phyloP scores from a whole-genome alignment of 2,888 invertebrate genomes.

The Xanthia icteritia region DNA sequence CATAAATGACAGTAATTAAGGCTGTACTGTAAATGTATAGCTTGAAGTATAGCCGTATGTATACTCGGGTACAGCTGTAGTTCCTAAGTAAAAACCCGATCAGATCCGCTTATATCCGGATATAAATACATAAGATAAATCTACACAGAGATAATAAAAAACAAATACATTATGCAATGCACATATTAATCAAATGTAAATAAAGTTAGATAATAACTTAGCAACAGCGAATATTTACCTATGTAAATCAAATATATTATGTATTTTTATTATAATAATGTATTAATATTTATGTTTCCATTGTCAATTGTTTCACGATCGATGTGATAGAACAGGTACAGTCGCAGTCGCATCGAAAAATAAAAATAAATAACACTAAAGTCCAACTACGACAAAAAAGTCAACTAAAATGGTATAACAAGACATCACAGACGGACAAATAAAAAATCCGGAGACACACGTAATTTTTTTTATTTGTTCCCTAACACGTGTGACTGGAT shows the following conservation, averaged over 20 bases:
- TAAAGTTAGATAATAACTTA: not conserved
- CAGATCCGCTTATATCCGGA: not conserved
- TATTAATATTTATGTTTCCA: slow-evolving; percentile 14
- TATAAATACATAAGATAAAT: not conserved
- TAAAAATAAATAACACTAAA: too few species aligned
- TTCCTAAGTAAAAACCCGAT: slow-evolving; percentile 1
- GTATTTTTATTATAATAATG: not conserved
- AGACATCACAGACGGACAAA: too few species aligned
- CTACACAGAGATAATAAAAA: not conserved
- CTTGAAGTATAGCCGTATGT: too few species aligned
- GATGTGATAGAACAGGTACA: not conserved
- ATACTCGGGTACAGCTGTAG: too few species aligned
- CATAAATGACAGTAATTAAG: too few species aligned
- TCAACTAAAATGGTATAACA: too few species aligned
- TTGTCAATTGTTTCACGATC: slow-evolving; percentile 7
- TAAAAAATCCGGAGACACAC: too few species aligned
- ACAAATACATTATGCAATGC: not conserved
- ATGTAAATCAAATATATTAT: slow-evolving; percentile 1
- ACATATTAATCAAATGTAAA: slow-evolving; percentile 1
- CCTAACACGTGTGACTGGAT: too few species aligned
- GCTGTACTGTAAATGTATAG: too few species aligned
- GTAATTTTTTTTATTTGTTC: too few species aligned
- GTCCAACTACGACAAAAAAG: too few species aligned
- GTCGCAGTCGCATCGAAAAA: too few species aligned
- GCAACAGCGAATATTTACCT: slow-evolving; percentile 3